Base-by-base conservation (phyloP, 2,797 vertebrate species). In the Pelochelys cantorii region DNA sequence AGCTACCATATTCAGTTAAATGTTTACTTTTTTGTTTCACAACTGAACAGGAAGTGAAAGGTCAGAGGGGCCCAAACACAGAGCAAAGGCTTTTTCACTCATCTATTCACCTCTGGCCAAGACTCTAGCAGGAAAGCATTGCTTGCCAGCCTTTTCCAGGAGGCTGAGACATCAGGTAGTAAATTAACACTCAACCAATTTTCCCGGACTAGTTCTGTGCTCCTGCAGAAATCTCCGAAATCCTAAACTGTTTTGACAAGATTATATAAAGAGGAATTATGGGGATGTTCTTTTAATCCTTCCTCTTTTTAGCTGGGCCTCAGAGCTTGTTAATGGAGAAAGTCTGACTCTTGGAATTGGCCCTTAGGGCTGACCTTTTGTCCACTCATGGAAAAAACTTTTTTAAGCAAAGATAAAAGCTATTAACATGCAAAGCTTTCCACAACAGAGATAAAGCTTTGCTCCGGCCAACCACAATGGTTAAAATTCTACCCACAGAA, bases 11-110 rank as follows among this genome's bases (percentile, higher is more conserved):
- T 94, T 96, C 94, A 90, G 34, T 94, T 95, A 95, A 97, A 96
- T 97, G 97, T 98, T 98, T 98, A 97, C 97, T 96, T 97, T 97
- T 92, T 93, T 86, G 60, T 97, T 98, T 97, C 96, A 97, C 97
- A 98, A 97, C 92, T 93, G 77, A 92, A 95, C 96, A 96, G 97
- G 98, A 98, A 98, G 94, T 57, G 18, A 93, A 93, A 96, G 97
- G 97, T 97, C 96, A 96, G 86, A 79, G 81, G 94, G 82, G 92
- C 88, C 87, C 71, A 83, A 31, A 48, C 86, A 87, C 77, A 94
- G 82, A 94, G 94, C 84, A 95, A 89, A 96, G 93, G 75, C 79
- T 86, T 2, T 93, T 89, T 90, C 89, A 96, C 87, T 96, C 92
- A 89, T 91, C 93, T 93, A n/a, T 94, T 95, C 87, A 96, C 89